Base-by-base conservation (phyloP, 2,888 invertebrate genomes). In the Serripes groenlandicus region DNA sequence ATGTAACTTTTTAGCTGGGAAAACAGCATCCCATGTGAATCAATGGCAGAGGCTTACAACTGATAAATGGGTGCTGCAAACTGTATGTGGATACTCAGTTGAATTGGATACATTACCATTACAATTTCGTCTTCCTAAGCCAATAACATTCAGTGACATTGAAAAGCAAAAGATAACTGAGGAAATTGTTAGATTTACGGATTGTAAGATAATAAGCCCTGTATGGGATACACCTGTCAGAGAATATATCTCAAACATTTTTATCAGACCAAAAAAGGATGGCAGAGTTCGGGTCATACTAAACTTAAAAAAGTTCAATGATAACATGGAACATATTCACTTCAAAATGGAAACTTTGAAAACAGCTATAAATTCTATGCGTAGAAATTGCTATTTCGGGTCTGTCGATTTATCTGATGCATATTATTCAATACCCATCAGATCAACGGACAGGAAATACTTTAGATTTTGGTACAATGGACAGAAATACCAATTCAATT, bases 301-400 rank as follows among this genome's bases (percentile, higher is more conserved):
- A 30, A 85, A 86, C 74, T 52, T 86, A 15, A 78, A 75, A 58
- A 15, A 71, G 21, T 66, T 88, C 23, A 88, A 86, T 69, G 28
- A 76, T 49, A 34, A 72, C 26, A 37, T 78, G 28, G 56, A 81
- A 15, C 74, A 84, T 4, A 56, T 66, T 26, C 86, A 86, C 69
- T 88, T 86, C 42, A 88, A 88, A 78, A 86, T 88, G 88, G 88
- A 86, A 49, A 86, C 83, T 11, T 56, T 88, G 15, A 58, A 78
- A 28, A n/a, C 79, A 23, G 78, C 70, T 9, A 60, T 81, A 30
- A 7, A 26, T 0, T 30, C 75, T 28, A 73, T 83, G 37, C 75
- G 37, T 21, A 49, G 7, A 54, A 62, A 81, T 69, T 80, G 72
- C 81, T 85, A 23, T 21, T 83, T 87, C 74, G 88, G 71, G 7